phyloP scores from a whole-genome alignment of 2,888 invertebrate genomes.

The Aphidoletes aphidimyza region DNA sequence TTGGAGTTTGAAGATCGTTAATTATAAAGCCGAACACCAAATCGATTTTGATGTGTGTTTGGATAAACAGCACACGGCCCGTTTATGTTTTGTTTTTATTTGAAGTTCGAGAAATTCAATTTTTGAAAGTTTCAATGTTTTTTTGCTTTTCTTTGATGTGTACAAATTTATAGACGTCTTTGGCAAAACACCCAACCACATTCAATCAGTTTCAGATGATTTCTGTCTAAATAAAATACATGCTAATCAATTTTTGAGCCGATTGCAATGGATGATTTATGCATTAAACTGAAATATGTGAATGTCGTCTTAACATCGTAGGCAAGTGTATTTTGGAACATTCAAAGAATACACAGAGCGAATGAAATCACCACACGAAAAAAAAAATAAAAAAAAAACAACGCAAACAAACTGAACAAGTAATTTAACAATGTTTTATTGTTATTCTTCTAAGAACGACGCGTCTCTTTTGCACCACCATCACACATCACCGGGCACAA shows the following conservation, averaged over 20 bases:
- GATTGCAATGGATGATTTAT: background rate
- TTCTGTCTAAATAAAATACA: background rate
- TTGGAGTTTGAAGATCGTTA: background rate
- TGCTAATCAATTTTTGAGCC: background rate
- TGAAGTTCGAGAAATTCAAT: background rate
- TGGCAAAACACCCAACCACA: background rate
- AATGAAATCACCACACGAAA: background rate
- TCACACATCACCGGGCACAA: background rate
- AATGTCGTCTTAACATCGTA: background rate
- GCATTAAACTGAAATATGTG: background rate
- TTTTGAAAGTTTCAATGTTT: background rate
- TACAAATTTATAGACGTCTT: too few species aligned
- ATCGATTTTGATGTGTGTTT: background rate
- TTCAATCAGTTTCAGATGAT: background rate
- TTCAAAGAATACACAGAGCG: background rate
- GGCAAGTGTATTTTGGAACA: background rate
- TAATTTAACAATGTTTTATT: constrained; percentile 44
- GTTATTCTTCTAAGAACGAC: constrained; percentile 31
- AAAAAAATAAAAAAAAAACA: background rate
- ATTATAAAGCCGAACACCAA: background rate
- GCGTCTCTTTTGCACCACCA: background rate
- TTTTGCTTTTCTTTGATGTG: background rate
- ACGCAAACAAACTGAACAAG: background rate
- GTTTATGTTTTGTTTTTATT: too few species aligned
- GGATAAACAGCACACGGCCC: background rate